phyloP scores from a whole-genome alignment of 2,888 invertebrate species.

The Crossocerus cetratus region DNA sequence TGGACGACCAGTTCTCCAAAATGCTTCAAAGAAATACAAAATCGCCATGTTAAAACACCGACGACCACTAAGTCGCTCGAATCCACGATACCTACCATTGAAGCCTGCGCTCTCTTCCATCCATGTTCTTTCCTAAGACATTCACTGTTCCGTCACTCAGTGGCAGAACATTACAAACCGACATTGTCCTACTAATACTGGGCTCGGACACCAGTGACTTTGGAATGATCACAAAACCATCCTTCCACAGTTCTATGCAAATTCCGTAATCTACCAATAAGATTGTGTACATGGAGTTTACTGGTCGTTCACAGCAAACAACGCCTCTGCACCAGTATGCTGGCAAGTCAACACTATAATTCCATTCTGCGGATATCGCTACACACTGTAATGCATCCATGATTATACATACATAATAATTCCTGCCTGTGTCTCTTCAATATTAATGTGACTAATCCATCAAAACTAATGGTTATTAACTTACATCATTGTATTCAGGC shows the following conservation, averaged over 20 bases:
- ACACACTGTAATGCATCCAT: conserved; percentile 43
- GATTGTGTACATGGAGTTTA: conserved; percentile 36
- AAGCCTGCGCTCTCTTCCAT: not conserved
- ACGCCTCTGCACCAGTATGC: conserved; percentile 57
- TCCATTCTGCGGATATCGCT: conserved; percentile 38
- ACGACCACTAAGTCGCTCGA: too few relatives aligned
- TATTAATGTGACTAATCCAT: not conserved
- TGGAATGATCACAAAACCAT: conserved; percentile 45
- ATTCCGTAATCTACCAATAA: conserved; percentile 60
- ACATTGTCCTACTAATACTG: conserved; percentile 51
- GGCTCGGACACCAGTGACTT: conserved; percentile 30
- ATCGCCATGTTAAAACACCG: not conserved
- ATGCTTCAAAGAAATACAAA: conserved; percentile 22
- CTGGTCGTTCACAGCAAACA: conserved; percentile 29
- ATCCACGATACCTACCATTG: not conserved
- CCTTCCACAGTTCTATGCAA: conserved; percentile 36
- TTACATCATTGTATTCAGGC: conserved; percentile 55
- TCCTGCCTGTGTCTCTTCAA: too few relatives aligned
- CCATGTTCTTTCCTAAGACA: not conserved
- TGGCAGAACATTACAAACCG: conserved; percentile 60
- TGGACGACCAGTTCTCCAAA: conserved; percentile 58
- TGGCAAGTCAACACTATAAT: conserved; percentile 41
- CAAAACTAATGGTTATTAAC: conserved; percentile 17
- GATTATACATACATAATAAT: conserved; percentile 3
- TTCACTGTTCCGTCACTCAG: not conserved